Base-by-base conservation (phyloP, 1,140 invertebrate genomes). In the Drosophila rufa region DNA sequence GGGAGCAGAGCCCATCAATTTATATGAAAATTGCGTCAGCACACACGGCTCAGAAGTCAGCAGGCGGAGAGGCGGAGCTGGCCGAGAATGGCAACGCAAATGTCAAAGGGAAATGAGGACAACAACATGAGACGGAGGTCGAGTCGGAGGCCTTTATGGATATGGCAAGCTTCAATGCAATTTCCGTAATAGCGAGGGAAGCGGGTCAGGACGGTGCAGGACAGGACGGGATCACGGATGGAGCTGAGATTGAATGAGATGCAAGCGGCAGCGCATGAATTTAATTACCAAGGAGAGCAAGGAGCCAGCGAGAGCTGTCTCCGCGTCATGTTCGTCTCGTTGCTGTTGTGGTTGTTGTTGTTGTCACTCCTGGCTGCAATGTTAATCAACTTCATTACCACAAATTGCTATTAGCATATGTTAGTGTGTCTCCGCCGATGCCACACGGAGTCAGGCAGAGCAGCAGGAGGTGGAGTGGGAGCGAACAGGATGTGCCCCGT, bases 301-400 rank as follows among this genome's bases (percentile, higher is more conserved):
- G 74, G 75, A 78, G 67, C 38, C 38, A 51, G 55, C 56, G 66
- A 65, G 53, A 17, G 25, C 61, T 59, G 27, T 45, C 19, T 62
- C 50, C 40, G 40, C 45, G 25, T 66, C 27, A 14, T 65, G 64
- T 33, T 15, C 27, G 17, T 46, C 19, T 17, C 30, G 43, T n/a
- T 47, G 8, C 27, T 57, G 59, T 48, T 47, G 38, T 58, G 45
- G 64, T 30, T 33, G 33, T 40, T 83, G 80, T 80, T 89, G 80
- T 81, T 89, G 80, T 84, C 81, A 90, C 81, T 90, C 81, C 74
- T 81, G 84, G 84, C 81, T 89, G 84, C 84, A 90, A 89, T 90
- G 84, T 90, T 89, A 89, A 89, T 89, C 84, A 89, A 89, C 84
- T 89, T 89, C 84, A 89, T 89, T 89, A 90, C 84, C 84, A 85